phyloP scores from a whole-genome alignment of 2,797 vertebrate genomes.

The Synanceia verrucosa region DNA sequence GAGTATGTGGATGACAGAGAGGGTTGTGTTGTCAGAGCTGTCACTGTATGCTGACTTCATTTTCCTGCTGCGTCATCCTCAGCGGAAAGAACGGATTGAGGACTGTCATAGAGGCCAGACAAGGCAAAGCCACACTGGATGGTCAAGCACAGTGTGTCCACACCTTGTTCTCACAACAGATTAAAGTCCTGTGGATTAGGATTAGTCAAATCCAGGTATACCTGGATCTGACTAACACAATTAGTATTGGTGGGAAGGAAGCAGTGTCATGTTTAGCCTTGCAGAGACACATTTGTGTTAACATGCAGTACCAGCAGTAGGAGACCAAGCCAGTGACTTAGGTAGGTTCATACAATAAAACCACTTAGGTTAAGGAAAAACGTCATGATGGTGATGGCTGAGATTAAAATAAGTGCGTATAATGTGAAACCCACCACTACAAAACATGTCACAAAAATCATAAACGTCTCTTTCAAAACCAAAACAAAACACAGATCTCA shows the following conservation, averaged over 20 bases:
- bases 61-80: constrained; percentile 34
- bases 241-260: not conserved
- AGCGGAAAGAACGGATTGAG: constrained; percentile 1
- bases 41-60: not conserved
- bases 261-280: too few species aligned
- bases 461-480: too few species aligned
- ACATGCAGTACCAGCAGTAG: too few species aligned
- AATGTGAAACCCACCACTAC: too few species aligned
- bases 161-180: constrained; percentile 51
- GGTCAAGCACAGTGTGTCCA: not conserved
- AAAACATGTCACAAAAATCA: too few species aligned
- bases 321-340: too few species aligned
- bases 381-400: too few species aligned
- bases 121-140: not conserved
- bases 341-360: too few species aligned
- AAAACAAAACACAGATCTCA: too few species aligned
- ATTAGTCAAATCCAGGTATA: constrained; percentile 40
- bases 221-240: constrained; percentile 15
- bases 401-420: too few species aligned
- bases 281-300: too few species aligned
- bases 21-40: not conserved
- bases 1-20: not conserved
- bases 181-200: constrained; percentile 57
- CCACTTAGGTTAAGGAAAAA: too few species aligned
- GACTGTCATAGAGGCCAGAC: not conserved